Percentiles rank a stretch among this genome's conserved stretches.
phyloP scores from a whole-genome alignment of 2,113 vertebrate species.

The Taurulus bubalis region DNA sequence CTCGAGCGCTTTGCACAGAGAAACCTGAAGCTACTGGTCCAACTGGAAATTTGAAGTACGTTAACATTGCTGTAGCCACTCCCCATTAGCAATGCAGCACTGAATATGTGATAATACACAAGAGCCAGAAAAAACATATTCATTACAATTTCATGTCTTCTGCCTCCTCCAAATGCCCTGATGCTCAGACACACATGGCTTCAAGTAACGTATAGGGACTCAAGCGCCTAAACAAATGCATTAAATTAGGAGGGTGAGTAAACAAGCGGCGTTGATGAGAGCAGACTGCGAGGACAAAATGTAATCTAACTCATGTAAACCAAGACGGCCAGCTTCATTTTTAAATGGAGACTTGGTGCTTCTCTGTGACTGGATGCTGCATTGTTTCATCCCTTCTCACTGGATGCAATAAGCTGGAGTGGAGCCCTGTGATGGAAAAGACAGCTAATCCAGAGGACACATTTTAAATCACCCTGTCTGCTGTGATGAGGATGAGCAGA shows the following conservation, averaged over 20 bases:
- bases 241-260: conserved; percentile 63
- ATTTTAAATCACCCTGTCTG: conserved; percentile 42
- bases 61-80: conserved; percentile 68
- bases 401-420: conserved; percentile 32
- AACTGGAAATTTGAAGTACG: conserved; percentile 77
- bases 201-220: conserved; percentile 37
- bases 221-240: conserved; percentile 26
- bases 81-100: conserved; percentile 72
- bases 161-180: conserved; percentile 58
- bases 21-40: conserved; percentile 54
- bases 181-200: conserved; percentile 25
- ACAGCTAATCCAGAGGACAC: conserved; percentile 47
- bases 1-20: conserved; percentile 44
- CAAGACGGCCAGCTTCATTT: conserved; percentile 31
- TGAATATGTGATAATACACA: conserved; percentile 76
- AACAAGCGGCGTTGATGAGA: conserved; percentile 55
- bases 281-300: conserved; percentile 34
- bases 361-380: conserved; percentile 36
- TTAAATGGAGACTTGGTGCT: conserved; percentile 35
- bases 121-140: conserved; percentile 49
- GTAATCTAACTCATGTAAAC: conserved; percentile 40
- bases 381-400: conserved; percentile 28
- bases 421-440: conserved; percentile 32
- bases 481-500: conserved; percentile 14
- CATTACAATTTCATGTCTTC: conserved; percentile 74